Evolutionary conservation across 2,888 invertebrate genomes (phyloP), one percentile per base, ranked within the genome.

Genomic region (Perizoma flavofasciatum): DNA sequence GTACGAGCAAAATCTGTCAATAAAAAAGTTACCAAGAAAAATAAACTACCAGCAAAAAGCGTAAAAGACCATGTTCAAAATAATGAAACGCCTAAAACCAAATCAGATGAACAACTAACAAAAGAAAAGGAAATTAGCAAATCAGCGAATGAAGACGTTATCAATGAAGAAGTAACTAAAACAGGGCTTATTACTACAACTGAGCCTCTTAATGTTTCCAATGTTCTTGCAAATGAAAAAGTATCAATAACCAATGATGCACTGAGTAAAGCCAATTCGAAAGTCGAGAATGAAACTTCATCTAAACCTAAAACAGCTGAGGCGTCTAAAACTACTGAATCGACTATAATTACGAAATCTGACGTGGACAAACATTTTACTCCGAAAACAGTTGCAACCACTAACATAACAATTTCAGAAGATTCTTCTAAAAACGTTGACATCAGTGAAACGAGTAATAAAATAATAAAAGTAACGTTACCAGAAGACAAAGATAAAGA

Each of bases 401-500:
- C 49, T 6, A 65, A 55, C 58, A 57, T 33, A 40, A 11, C 49
- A 58, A 39, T 56, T 65, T 32, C 59, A 34, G 63, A 74, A 49
- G 65, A 69, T 35, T 62, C 62, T 57, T 45, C 63, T 10, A 68
- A 70, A 69, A 67, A 43, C 33, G 45, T 55, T 32, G 67, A 68
- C 43, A 71, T 67, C 54, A 68, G 48, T 61, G 67, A 63, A 52
- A 78, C 83, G 70, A 62, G 55, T 7, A 68, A 49, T 56, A 81
- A 82, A 73, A 57, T 55, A 55, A 65, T 69, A 41, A 85, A 85
- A 66, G 65, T 70, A 56, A 50, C 66, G 39, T 33, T 61, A 53
- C 55, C 66, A 55, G 76, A 75, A 61, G 80, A 77, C 61, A 88
- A 86, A 78, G 80, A 75, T 55, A 88, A 88, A 72, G 86, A 85